A percentile compares a stretch with the other conserved stretches of the same genome.
Conservation (phyloP, 2,888 invertebrate genomes). For the Tetanocera ferruginea region DNA sequence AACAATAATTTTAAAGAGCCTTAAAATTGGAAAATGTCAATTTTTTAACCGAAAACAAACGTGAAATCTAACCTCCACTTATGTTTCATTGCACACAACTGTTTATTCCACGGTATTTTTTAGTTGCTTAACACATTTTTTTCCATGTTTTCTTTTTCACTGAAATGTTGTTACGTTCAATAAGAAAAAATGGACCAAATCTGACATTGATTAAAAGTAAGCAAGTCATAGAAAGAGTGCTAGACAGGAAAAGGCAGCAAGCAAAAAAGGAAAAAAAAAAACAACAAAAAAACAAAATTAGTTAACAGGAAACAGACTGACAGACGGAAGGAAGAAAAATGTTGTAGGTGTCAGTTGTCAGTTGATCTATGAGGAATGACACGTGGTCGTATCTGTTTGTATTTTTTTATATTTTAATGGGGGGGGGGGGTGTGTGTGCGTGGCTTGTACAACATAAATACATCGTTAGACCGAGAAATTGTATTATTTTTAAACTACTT, state of each 20-base stretch:
- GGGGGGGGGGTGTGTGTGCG: no score
- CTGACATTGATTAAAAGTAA: constrained; percentile 6
- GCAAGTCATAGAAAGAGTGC: not conserved
- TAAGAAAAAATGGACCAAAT: constrained; percentile 1
- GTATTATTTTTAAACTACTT: no score
- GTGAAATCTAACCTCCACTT: no score
- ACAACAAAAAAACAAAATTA: not conserved
- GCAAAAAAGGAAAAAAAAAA: not conserved
- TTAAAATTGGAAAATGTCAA: no score
- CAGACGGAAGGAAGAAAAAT: not conserved
- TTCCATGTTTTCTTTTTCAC: not conserved
- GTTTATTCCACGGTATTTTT: not conserved
- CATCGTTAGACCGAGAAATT: no score
- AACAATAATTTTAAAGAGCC: no score
- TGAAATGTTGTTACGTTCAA: not conserved
- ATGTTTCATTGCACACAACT: no score
- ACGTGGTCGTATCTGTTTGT: no score
- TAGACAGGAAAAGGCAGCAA: not conserved
- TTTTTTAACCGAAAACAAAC: no score
- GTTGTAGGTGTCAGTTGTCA: not conserved
- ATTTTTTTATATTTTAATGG: no score
- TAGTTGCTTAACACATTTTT: not conserved
- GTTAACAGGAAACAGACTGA: not conserved
- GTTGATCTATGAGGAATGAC: not conserved
- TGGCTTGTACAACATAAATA: no score